A percentile compares a stretch with the other conserved stretches of the same genome.
These are phyloP conservation scores for Plutella xylostella DNA, from an alignment of 2,888 invertebrate species.

Conservation along the genomic window DNA sequence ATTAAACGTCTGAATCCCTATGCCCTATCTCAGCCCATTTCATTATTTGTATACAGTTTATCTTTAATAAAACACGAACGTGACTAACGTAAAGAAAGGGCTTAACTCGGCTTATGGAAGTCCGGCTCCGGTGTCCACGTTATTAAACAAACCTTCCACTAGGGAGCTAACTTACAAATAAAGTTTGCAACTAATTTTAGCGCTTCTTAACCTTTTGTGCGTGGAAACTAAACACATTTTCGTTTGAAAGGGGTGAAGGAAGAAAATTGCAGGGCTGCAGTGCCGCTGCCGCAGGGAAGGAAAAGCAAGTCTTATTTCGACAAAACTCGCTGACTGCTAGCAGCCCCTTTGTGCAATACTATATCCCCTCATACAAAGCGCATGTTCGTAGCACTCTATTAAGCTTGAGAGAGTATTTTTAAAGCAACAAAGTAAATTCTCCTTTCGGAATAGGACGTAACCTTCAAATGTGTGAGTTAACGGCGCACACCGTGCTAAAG, in stretches of 20 bases:
- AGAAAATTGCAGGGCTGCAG: constrained; percentile 18
- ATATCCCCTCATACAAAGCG: constrained; percentile 3
- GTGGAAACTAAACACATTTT: background rate
- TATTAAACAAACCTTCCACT: constrained; percentile 30
- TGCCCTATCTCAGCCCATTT: background rate
- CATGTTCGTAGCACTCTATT: constrained; percentile 5
- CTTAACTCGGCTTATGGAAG: constrained; percentile 29
- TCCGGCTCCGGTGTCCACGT: constrained; percentile 39
- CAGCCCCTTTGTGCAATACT: constrained; percentile 33
- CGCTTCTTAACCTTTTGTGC: background rate
- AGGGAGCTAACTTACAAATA: background rate
- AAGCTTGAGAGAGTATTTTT: background rate
- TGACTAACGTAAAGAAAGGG: background rate
- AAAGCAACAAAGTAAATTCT: background rate
- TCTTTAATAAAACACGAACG: constrained; percentile 6
- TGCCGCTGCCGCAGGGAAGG: constrained; percentile 30
- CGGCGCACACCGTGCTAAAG: too few relatives aligned
- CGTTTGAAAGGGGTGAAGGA: background rate
- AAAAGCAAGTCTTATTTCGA: constrained; percentile 17
- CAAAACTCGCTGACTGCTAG: constrained; percentile 32
- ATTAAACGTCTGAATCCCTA: background rate
- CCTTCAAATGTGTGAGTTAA: too few relatives aligned
- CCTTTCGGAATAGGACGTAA: too few relatives aligned
- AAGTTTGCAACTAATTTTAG: background rate
- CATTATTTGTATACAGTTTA: constrained; percentile 3